Base-by-base conservation (phyloP, 2,888 invertebrate genomes). In the Anoncus sp. region DNA sequence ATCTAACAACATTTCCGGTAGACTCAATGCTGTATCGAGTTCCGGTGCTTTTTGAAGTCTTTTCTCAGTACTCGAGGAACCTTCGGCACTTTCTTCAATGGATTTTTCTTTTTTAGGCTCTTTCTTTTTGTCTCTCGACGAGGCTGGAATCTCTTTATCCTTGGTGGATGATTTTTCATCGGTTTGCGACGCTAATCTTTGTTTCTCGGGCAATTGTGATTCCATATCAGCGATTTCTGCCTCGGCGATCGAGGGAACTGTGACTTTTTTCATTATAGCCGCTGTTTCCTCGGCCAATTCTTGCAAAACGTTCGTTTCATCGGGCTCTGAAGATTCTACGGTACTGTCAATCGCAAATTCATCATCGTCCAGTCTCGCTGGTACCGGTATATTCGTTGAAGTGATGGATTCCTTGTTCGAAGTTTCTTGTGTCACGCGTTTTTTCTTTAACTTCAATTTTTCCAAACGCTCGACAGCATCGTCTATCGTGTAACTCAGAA, bases 1-100 rank as follows among this genome's bases (percentile, higher is more conserved):
- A 71, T 91, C 90, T 14, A 89, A 72, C 71, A 90, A 87, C 65
- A 84, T 85, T 35, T 90, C 88, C 4, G 88, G 76, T 18, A 90
- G 80, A 51, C 71, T 84, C 31, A 77, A 82, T 1, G 81, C 77
- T 43, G 86, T 85, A 9, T 84, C 83, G 9, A 83, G 60, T 31
- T 75, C 71, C 10, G 74, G 70, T 9, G 65, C 65, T 47, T 38
- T 40, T n/a, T 60, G 24, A 1, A 75, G 72, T 2, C 22, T 24
- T 0, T 71, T 57, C 35, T 62, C 51, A 35, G 20, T 10, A 4
- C n/a, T 43, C 16, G 66, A 18, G 12, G 45, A 60, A 47, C 22
- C 49, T 38, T 38, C 74, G 14, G n/a, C 47, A 24, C 16, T 63
- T 6, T 83, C 79, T 4, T 45, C 55, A 0, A 27, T 22, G 2